Evolutionary conservation across 2,113 vertebrate species (phyloP).

Genomic region (Thryonomys swinderianus): DNA sequence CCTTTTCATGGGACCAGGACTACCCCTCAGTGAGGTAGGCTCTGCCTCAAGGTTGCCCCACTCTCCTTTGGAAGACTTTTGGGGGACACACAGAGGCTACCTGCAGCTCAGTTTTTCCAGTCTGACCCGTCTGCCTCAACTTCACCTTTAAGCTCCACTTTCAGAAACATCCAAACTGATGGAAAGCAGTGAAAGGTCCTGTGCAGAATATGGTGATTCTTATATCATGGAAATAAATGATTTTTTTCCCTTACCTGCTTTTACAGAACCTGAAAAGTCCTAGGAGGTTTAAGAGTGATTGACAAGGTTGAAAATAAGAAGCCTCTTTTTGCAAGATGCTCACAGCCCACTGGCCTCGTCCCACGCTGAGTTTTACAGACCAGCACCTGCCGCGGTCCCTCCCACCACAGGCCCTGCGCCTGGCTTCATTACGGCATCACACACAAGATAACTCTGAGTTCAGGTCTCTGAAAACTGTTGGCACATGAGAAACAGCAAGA

Average conservation of each 20-base stretch:
- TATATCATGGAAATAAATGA: background rate
- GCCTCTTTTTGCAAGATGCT: background rate
- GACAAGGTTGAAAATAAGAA: conserved; percentile 31
- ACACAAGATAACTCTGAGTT: background rate
- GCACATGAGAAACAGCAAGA: background rate
- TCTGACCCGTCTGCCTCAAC: too few relatives aligned
- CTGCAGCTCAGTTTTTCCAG: background rate
- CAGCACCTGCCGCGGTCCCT: background rate
- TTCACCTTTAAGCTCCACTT: background rate
- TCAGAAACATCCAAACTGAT: background rate
- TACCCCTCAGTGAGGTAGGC: background rate
- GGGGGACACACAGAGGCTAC: background rate
- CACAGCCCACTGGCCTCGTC: background rate
- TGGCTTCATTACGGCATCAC: background rate
- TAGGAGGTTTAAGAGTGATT: background rate
- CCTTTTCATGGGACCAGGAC: background rate
- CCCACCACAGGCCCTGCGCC: rapidly evolving
- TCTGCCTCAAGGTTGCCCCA: rapidly evolving
- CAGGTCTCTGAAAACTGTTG: background rate
- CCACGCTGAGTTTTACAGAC: background rate
- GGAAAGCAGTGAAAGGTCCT: background rate
- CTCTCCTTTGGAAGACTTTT: background rate
- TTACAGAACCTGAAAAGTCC: conserved; percentile 6
- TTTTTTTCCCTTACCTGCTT: background rate
- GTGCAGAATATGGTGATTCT: background rate